Conservation (phyloP, 2,797 vertebrate species). For the Zonotrichia albicollis region DNA sequence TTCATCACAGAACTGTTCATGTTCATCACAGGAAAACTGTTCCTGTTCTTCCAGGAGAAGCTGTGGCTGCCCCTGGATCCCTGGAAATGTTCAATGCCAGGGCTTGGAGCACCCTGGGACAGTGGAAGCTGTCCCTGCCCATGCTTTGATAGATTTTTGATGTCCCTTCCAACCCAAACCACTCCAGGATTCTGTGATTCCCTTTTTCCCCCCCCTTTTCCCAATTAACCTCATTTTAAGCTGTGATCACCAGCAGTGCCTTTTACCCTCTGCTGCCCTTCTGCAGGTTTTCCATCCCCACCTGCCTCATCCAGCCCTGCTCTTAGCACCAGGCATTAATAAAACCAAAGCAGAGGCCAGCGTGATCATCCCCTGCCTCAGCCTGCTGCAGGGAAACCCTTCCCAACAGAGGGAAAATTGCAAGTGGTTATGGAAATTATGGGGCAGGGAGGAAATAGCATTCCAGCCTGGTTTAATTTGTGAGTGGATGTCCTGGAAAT, state of each 20-base stretch:
- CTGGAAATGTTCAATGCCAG: neutral
- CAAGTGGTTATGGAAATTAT: constrained; percentile 3
- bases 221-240: neutral
- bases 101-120: neutral
- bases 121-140: neutral
- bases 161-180: neutral
- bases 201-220: neutral
- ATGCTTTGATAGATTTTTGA: neutral
- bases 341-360: neutral
- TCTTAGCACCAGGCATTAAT: accelerated
- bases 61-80: neutral
- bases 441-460: neutral
- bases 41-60: neutral
- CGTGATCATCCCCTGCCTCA: neutral
- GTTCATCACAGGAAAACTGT: neutral
- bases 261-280: neutral
- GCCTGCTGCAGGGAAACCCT: neutral
- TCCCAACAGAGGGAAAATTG: neutral
- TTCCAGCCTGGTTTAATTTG: constrained; percentile 29
- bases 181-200: neutral
- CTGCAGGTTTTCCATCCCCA: neutral
- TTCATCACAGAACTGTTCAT: neutral
- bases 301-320: accelerated
- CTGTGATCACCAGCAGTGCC: neutral
- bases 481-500: constrained; percentile 1